These are phyloP conservation scores for Rhinophrynus dorsalis DNA, from an alignment of 2,797 vertebrate species.

Conservation along the genomic window DNA sequence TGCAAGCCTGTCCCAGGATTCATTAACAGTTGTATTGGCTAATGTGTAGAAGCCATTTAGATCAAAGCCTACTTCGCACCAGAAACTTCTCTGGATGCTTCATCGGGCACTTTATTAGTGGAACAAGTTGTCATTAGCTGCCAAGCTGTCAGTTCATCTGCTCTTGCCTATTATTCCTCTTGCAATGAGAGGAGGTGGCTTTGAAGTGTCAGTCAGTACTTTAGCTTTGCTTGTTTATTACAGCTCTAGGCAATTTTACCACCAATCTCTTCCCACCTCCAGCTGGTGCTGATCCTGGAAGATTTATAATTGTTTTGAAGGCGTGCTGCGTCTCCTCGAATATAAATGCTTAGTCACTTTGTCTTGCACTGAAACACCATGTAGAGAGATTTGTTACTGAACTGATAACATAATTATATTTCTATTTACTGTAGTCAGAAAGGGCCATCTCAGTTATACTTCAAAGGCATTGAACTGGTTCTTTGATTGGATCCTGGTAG, in stretches of 20 bases:
- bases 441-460: no score
- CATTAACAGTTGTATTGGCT: no score
- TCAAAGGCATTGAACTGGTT: no score
- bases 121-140: background rate
- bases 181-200: constrained; percentile 8
- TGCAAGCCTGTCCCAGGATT: no score
- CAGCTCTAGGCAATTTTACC: constrained; percentile 1
- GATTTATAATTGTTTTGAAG: constrained; percentile 8
- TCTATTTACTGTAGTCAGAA: background rate
- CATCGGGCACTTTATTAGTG: no score
- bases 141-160: background rate
- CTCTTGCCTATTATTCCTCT: background rate
- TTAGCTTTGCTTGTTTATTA: background rate
- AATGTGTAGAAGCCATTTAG: no score
- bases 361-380: background rate
- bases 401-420: background rate
- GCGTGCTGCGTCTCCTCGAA: background rate
- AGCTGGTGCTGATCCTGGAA: constrained; percentile 8
- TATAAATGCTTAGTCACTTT: background rate
- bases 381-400: background rate
- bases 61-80: no score
- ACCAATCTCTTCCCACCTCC: constrained; percentile 4
- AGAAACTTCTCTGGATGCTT: no score
- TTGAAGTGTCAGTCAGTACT: background rate
- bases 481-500: no score